phyloP scores from a whole-genome alignment of 2,113 vertebrate species.

The Gallinago jamesoni region DNA sequence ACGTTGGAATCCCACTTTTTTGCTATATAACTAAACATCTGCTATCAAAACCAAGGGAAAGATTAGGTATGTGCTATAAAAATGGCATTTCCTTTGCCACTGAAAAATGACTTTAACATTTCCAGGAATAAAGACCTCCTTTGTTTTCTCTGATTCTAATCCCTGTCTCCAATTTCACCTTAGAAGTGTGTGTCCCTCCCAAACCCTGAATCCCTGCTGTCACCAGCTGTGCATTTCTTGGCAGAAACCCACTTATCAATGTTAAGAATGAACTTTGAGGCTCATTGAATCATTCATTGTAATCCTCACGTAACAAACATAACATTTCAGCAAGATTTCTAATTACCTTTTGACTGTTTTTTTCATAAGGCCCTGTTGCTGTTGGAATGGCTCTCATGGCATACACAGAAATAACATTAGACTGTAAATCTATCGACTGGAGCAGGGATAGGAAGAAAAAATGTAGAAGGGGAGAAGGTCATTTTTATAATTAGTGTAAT shows the following conservation, averaged over 20 bases:
- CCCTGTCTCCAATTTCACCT: constrained; percentile 44
- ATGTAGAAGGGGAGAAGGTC: not conserved
- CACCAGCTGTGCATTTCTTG: constrained; percentile 39
- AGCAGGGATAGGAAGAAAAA: not conserved
- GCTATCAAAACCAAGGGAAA: constrained; percentile 34
- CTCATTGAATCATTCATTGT: constrained; percentile 48
- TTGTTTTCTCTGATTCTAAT: constrained; percentile 44
- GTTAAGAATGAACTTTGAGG: constrained; percentile 46
- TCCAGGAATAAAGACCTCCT: constrained; percentile 58
- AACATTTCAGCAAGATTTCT: constrained; percentile 65
- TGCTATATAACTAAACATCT: constrained; percentile 17
- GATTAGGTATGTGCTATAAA: constrained; percentile 53
- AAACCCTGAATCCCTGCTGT: constrained; percentile 43
- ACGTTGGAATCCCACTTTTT: not conserved
- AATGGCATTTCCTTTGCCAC: constrained; percentile 67
- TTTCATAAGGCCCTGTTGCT: constrained; percentile 23
- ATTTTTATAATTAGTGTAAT: constrained; percentile 47
- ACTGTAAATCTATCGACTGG: constrained; percentile 10
- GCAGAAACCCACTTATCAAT: constrained; percentile 47
- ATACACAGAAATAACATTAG: constrained; percentile 22
- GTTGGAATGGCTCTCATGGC: constrained; percentile 28
- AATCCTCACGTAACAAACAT: constrained; percentile 47
- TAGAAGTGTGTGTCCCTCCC: constrained; percentile 41
- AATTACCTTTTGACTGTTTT: constrained; percentile 48
- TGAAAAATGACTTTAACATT: constrained; percentile 67